Evolutionary conservation across 1,140 invertebrate genomes (phyloP).

Genomic region (Lepidurus apus): DNA sequence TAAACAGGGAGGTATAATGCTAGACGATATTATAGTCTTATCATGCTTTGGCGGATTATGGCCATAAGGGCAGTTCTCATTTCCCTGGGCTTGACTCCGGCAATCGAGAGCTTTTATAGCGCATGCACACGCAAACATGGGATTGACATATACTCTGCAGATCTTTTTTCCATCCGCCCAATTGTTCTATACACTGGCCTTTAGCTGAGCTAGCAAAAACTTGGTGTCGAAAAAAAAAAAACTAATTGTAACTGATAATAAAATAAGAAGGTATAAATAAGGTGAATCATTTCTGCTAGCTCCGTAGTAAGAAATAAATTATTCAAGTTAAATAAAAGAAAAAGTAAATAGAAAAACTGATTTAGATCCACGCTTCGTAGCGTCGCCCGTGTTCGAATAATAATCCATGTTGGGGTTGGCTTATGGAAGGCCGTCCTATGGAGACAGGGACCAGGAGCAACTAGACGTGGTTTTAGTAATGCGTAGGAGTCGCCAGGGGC

Average conservation of each 20-base stretch:
- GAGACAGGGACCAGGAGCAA: not conserved
- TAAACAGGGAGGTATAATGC: not conserved
- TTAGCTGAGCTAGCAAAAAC: not conserved
- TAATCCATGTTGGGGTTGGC: not conserved
- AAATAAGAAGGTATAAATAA: not conserved
- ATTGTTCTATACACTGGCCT: not conserved
- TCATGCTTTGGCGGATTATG: conserved; percentile 12
- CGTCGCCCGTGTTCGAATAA: not conserved
- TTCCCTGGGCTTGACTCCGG: not conserved
- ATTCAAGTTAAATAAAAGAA: not conserved
- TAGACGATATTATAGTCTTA: not conserved
- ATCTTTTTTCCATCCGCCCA: not conserved
- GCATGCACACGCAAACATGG: conserved; percentile 8
- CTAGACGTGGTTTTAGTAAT: conserved; percentile 9
- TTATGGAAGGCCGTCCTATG: conserved; percentile 2
- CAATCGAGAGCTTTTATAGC: conserved; percentile 18
- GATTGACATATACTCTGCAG: not conserved
- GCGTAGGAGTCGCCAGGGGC: not conserved
- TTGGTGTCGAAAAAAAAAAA: not conserved
- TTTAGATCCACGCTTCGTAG: not conserved
- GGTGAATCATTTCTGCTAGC: not conserved
- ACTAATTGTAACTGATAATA: not conserved
- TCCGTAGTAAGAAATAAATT: not conserved
- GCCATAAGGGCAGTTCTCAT: conserved; percentile 5
- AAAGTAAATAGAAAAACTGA: not conserved